Percentiles rank a stretch among this genome's conserved stretches.
Conservation (phyloP, 1,140 invertebrate species). For the Drosophila mayri region DNA sequence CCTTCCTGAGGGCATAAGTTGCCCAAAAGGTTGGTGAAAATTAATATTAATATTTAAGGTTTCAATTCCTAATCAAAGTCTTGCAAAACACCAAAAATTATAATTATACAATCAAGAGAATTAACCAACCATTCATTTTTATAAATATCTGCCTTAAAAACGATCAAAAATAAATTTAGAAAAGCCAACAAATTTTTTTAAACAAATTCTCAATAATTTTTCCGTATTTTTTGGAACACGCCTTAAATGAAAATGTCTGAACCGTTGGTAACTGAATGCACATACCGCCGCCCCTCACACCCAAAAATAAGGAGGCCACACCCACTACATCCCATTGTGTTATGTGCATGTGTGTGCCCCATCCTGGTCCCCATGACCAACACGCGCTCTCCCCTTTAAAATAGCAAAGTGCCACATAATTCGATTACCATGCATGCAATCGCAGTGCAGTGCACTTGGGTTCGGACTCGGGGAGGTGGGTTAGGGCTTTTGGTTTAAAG, state of each 20-base stretch:
- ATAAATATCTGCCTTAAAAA: too few relatives aligned
- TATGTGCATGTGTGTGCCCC: neutral
- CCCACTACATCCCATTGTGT: slow-evolving; percentile 2
- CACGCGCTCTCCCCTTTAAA: neutral
- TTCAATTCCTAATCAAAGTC: too few relatives aligned
- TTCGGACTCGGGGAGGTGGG: neutral
- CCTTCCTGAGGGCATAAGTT: too few relatives aligned
- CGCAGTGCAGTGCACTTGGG: slow-evolving; percentile 50
- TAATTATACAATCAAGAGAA: too few relatives aligned
- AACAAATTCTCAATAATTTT: neutral
- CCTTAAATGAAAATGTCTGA: neutral
- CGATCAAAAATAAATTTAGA: too few relatives aligned
- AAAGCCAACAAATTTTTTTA: too few relatives aligned
- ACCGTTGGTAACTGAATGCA: neutral
- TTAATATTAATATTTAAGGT: too few relatives aligned
- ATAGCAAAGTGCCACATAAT: slow-evolving; percentile 72
- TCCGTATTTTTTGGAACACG: neutral
- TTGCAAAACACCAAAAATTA: too few relatives aligned
- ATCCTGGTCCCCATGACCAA: neutral
- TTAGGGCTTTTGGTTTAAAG: slow-evolving; percentile 13
- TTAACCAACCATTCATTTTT: too few relatives aligned
- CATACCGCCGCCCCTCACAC: neutral
- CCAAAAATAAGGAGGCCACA: neutral
- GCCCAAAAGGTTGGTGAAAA: too few relatives aligned
- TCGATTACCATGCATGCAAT: slow-evolving; percentile 69